Base-by-base conservation (phyloP, 2,797 vertebrate species). In the Picus viridis region DNA sequence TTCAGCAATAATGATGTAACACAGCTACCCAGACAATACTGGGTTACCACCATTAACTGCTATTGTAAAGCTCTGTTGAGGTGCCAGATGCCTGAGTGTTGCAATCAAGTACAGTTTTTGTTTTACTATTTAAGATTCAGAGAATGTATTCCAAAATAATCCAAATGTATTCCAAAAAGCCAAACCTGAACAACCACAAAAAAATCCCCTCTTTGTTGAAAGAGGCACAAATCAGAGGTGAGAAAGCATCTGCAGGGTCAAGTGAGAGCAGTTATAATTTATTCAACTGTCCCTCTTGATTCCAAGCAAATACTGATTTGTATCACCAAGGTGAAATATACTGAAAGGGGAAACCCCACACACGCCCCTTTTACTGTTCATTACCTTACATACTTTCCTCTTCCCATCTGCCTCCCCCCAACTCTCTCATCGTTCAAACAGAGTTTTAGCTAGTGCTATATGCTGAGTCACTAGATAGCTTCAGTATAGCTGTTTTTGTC, bases 31-130 rank as follows among this genome's bases (percentile, higher is more conserved):
- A 58, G 69, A 17, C 29, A 79, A 39, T 7, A 39, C 12, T 53
- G 51, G 9, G 19, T 79, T 83, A 30, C 68, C 17, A 65, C 54
- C n/a, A 39, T 20, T n/a, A 36, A 59, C 18, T 32, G 64, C 45
- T 70, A 2, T 7, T n/a, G 30, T 9, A 76, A 73, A 88, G 29
- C 61, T 84, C 36, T 56, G 61, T 2, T 2, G 67, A 81, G 20
- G 6, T 61, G 49, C 36, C 1, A 2, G 49, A 62, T 54, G 49
- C 32, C 63, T 45, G 12, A 39, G 17, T 2, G 0, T 6, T 77
- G 36, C 34, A 77, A 51, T 43, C 15, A 56, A 12, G 7, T 26
- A 29, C 4, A 47, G n/a, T 34, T 88, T 77, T 69, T 12, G 18
- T 64, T 83, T 59, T 65, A 34, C 15, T 58, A 39, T 61, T 61